Evolutionary conservation across 64 coral and sea anemone species (phyloP).

Genomic region (Montipora foliosa): DNA sequence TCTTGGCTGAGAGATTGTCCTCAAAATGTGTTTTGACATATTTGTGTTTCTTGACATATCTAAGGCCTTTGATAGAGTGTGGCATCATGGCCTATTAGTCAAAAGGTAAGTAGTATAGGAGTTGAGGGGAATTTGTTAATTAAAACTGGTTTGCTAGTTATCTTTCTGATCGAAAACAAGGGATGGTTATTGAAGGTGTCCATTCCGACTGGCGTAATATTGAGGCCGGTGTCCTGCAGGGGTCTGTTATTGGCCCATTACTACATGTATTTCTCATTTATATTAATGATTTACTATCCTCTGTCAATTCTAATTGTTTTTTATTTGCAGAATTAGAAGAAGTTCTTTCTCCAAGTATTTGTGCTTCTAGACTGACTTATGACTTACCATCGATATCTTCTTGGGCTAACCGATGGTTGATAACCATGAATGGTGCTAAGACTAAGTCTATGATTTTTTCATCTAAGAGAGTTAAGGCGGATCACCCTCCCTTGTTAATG

Average conservation of each 20-base stretch:
- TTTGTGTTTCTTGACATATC: conserved; percentile 25
- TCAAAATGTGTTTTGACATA: too few species aligned
- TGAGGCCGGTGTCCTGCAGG: conserved; percentile 19
- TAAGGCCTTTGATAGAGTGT: conserved; percentile 24
- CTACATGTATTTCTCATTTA: neutral
- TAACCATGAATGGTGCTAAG: neutral
- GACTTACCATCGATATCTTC: neutral
- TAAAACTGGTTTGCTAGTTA: neutral
- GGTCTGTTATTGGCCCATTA: neutral
- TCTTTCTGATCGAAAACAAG: neutral
- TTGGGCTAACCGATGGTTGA: conserved; percentile 13
- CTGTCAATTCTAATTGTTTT: neutral
- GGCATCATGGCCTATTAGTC: neutral
- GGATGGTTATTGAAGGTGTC: conserved; percentile 22
- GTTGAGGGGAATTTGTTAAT: neutral
- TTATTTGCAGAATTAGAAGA: conserved; percentile 8
- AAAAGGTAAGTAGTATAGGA: neutral
- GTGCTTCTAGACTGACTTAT: neutral
- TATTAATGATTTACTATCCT: neutral
- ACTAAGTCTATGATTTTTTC: neutral
- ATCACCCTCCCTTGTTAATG: neutral
- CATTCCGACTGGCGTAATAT: conserved; percentile 8
- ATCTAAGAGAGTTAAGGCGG: neutral
- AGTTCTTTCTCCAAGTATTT: neutral
- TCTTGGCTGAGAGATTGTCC: too few species aligned